Evolutionary conservation across 2,113 vertebrate species (phyloP).

Genomic region (Pluvianellus socialis): DNA sequence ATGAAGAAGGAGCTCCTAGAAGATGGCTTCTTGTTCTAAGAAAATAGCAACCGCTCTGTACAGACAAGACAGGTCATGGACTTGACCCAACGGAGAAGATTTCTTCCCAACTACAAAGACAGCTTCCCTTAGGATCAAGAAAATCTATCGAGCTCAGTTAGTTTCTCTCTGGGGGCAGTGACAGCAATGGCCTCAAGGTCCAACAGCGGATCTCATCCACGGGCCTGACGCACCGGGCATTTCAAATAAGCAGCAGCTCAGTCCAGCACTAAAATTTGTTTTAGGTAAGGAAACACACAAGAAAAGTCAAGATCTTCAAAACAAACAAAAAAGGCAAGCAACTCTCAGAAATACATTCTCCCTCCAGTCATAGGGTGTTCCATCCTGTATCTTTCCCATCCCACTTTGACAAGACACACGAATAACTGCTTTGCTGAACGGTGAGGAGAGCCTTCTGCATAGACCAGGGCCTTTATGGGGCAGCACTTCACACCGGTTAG

Average conservation of each 20-base stretch:
- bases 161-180: not conserved
- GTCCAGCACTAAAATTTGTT: not conserved
- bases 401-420: not conserved
- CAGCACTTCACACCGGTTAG: not conserved
- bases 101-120: not conserved
- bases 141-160: rapidly evolving
- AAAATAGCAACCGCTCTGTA: not conserved
- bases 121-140: not conserved
- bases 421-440: not conserved
- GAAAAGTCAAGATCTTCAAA: not conserved
- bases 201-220: not conserved
- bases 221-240: not conserved
- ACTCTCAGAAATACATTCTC: not conserved
- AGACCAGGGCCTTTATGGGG: slow-evolving; percentile 1
- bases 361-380: not conserved
- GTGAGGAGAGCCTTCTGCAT: not conserved
- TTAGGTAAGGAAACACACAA: not conserved
- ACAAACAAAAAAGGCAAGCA: not conserved
- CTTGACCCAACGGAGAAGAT: not conserved
- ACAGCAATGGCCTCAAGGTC: not conserved
- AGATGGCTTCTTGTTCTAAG: not conserved
- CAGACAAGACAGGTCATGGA: not conserved
- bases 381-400: not conserved
- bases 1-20: not conserved
- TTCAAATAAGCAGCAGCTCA: not conserved